Evolutionary conservation across 2,888 invertebrate genomes (phyloP).

Genomic region (Heliconius sara): DNA sequence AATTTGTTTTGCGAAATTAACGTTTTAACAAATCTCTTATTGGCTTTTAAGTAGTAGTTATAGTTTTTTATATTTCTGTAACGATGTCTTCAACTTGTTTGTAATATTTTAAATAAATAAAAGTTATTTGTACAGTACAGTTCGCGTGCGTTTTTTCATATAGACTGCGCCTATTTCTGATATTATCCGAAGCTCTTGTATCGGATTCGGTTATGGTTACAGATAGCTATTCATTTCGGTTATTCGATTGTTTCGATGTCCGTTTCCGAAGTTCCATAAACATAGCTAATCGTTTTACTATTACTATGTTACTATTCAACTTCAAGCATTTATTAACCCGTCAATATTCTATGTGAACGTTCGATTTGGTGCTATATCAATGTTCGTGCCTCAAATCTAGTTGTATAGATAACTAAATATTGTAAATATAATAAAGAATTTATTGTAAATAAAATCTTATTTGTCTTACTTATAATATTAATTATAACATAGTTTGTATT

Average conservation of each 20-base stretch:
- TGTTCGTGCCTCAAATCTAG: constrained; percentile 76
- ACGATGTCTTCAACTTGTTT: too few relatives aligned
- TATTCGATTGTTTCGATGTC: neutral
- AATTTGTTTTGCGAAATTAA: too few relatives aligned
- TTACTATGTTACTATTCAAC: neutral
- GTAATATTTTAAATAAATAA: too few relatives aligned
- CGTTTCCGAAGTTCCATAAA: neutral
- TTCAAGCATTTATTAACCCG: neutral
- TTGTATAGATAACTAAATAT: constrained; percentile 49
- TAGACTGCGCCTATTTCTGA: neutral
- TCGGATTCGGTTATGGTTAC: neutral
- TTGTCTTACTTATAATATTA: constrained; percentile 14
- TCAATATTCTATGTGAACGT: constrained; percentile 53
- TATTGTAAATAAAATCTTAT: constrained; percentile 35
- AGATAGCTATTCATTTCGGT: neutral
- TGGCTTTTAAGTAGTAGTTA: too few relatives aligned
- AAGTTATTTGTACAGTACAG: too few relatives aligned
- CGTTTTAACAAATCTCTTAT: too few relatives aligned
- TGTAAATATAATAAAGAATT: constrained; percentile 49
- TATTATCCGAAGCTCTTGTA: neutral
- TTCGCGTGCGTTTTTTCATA: neutral
- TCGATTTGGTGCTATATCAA: constrained; percentile 75
- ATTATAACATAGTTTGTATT: constrained; percentile 18
- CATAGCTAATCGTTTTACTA: neutral
- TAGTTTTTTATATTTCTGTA: too few relatives aligned